A percentile compares a stretch with the other conserved stretches of the same genome.
Conservation (phyloP, 2,797 vertebrate genomes). For the Notolabrus celidotus region DNA sequence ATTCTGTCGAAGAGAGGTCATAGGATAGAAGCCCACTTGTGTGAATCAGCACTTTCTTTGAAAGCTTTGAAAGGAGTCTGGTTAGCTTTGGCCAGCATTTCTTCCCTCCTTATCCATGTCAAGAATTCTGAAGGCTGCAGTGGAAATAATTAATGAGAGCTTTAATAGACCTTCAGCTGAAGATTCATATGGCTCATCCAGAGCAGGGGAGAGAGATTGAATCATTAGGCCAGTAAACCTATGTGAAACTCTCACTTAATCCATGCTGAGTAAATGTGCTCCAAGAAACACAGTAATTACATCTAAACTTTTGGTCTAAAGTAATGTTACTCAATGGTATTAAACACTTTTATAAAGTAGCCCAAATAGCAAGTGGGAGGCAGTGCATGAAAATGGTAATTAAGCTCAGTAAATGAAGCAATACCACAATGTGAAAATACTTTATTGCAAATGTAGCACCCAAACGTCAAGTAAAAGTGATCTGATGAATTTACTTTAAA, state of each 20-base stretch:
- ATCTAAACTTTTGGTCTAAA: neutral
- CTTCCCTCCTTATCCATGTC: slow-evolving; percentile 6
- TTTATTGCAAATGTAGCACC: no score
- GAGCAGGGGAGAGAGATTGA: slow-evolving; percentile 43
- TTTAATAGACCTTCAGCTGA: slow-evolving; percentile 60
- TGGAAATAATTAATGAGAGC: slow-evolving; percentile 62
- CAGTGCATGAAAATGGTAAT: no score
- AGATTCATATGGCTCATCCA: slow-evolving; percentile 47
- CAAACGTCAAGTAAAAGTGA: no score
- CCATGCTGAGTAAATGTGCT: slow-evolving; percentile 20
- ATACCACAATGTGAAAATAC: no score
- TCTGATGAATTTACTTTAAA: no score
- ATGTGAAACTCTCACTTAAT: neutral
- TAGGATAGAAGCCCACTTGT: slow-evolving; percentile 10
- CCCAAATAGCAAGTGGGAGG: no score
- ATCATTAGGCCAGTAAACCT: slow-evolving; percentile 34
- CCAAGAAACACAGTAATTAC: slow-evolving; percentile 4
- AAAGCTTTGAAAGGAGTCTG: neutral
- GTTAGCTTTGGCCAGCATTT: slow-evolving; percentile 22
- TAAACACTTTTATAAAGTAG: neutral
- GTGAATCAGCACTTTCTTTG: slow-evolving; percentile 28
- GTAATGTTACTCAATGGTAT: neutral
- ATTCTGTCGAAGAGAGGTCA: slow-evolving; percentile 29
- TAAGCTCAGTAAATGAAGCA: no score
- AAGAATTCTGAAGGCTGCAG: slow-evolving; percentile 46